Evolutionary conservation across 2,797 vertebrate species (phyloP).

Genomic region (Carduelis carduelis): DNA sequence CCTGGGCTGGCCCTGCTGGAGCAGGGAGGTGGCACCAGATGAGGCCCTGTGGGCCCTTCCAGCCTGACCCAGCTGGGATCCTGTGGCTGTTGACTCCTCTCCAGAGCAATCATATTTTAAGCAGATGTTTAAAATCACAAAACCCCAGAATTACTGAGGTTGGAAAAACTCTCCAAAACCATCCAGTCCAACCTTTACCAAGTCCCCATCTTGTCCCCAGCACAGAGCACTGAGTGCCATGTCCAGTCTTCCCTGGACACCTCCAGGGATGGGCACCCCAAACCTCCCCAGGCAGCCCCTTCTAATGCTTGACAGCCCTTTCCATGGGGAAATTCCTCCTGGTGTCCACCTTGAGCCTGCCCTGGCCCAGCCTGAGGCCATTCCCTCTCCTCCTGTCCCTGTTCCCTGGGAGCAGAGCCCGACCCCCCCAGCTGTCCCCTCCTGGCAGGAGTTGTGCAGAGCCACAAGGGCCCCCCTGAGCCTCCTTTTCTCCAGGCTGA

Average conservation of each 20-base stretch:
- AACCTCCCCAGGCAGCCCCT: background rate
- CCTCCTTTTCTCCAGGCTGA: background rate
- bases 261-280: background rate
- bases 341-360: accelerated
- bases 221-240: background rate
- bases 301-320: accelerated
- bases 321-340: accelerated
- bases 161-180: background rate
- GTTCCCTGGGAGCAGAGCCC: background rate
- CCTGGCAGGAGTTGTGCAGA: background rate
- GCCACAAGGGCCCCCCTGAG: background rate
- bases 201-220: background rate
- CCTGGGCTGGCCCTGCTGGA: background rate
- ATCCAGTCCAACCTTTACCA: accelerated
- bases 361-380: background rate
- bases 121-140: background rate
- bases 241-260: accelerated
- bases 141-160: background rate
- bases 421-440: accelerated
- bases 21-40: background rate
- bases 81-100: background rate
- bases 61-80: background rate
- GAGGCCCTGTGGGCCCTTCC: background rate
- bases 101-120: background rate
- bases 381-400: background rate